A percentile compares a stretch with the other conserved stretches of the same genome.
These are phyloP conservation scores for Promerops cafer DNA, from an alignment of 2,113 vertebrate genomes.

Conservation along the genomic window DNA sequence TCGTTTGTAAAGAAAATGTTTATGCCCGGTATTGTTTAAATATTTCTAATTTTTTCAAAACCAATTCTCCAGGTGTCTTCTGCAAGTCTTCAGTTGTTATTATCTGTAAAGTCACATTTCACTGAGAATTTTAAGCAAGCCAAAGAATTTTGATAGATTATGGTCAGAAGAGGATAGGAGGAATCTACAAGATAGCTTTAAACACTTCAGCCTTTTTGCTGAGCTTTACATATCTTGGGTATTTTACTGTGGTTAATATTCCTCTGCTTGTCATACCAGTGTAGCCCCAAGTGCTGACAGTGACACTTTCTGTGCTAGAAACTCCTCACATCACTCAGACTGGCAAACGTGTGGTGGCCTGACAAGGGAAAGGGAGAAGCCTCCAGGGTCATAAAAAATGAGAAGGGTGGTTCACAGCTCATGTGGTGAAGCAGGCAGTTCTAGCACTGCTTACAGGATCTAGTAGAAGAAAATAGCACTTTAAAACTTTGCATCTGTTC, in stretches of 20 bases:
- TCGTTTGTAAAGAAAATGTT: neutral
- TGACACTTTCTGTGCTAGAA: neutral
- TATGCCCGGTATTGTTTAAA: neutral
- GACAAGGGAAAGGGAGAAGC: neutral
- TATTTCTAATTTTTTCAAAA: neutral
- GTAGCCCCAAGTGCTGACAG: neutral
- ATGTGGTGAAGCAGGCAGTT: neutral
- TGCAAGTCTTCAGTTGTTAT: neutral
- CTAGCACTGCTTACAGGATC: neutral
- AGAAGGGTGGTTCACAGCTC: neutral
- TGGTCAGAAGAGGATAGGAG: neutral
- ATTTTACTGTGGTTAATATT: neutral
- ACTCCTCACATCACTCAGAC: neutral
- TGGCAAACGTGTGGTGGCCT: neutral
- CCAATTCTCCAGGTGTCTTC: neutral
- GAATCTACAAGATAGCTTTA: neutral
- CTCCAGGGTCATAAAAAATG: neutral
- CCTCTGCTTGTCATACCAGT: neutral
- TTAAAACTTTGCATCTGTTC: neutral
- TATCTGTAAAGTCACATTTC: neutral
- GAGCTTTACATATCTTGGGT: neutral
- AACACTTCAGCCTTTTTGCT: neutral
- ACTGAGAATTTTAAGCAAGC: neutral
- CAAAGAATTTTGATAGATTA: neutral
- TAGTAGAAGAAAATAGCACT: neutral